Evolutionary conservation across 2,888 invertebrate genomes (phyloP).

Genomic region (Synanthedon andrenaeformis): DNA sequence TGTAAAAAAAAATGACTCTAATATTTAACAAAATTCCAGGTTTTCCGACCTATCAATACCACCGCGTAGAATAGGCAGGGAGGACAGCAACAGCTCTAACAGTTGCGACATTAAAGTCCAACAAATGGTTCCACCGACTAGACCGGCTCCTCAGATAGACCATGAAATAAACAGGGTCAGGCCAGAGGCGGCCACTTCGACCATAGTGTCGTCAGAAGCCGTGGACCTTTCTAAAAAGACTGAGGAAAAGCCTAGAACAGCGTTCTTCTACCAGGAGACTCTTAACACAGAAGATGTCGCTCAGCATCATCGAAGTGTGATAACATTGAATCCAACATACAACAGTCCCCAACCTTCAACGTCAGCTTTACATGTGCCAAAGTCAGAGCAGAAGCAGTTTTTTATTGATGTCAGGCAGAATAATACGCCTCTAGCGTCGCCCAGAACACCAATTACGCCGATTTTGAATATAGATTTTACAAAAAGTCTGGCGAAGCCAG

Average conservation of each 20-base stretch:
- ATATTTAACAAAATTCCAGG: conserved; percentile 17
- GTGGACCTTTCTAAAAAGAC: conserved; percentile 46
- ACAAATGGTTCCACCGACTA: conserved; percentile 16
- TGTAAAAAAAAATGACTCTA: no score
- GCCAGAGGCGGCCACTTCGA: conserved; percentile 29
- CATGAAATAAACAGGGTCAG: conserved; percentile 6
- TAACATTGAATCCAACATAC: conserved; percentile 50
- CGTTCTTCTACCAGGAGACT: conserved; percentile 62
- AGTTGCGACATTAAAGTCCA: conserved; percentile 30
- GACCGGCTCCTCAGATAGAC: conserved; percentile 1
- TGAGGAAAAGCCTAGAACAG: conserved; percentile 29
- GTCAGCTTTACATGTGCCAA: conserved; percentile 28
- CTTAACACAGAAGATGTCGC: conserved; percentile 29
- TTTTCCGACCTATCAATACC: conserved; percentile 37
- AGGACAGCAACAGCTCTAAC: conserved; percentile 53
- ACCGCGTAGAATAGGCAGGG: conserved; percentile 36
- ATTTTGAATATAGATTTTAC: conserved; percentile 58
- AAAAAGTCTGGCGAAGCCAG: conserved; percentile 45
- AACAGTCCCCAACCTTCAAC: conserved; percentile 55
- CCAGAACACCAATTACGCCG: conserved; percentile 34
- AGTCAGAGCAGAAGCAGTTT: conserved; percentile 17
- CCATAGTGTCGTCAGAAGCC: conserved; percentile 26
- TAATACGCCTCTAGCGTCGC: conserved; percentile 10
- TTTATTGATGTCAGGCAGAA: conserved; percentile 18
- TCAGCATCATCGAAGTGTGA: conserved; percentile 41